phyloP scores from a whole-genome alignment of 1,140 invertebrate genomes.

The Choristoneura fumiferana region DNA sequence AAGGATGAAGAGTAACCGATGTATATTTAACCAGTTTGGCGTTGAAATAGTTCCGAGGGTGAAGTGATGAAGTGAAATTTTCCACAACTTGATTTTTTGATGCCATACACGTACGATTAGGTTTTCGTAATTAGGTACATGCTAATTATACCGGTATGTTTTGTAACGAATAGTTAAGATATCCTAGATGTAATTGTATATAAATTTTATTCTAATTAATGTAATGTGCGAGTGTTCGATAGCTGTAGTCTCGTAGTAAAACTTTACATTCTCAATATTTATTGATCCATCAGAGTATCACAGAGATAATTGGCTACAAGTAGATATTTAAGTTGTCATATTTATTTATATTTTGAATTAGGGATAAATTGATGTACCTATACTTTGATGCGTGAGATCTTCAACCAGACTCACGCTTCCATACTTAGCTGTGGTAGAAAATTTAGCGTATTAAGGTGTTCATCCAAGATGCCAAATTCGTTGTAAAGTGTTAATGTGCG shows the following conservation, averaged over 20 bases:
- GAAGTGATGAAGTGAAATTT: neutral
- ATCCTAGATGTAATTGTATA: slow-evolving; percentile 69
- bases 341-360: slow-evolving; percentile 14
- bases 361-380: no score
- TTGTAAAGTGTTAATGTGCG: slow-evolving; percentile 53
- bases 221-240: slow-evolving; percentile 76
- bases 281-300: slow-evolving; percentile 21
- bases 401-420: neutral
- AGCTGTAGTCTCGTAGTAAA: slow-evolving; percentile 68
- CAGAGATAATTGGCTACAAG: slow-evolving; percentile 9
- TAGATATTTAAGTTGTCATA: slow-evolving; percentile 10
- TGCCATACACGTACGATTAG: slow-evolving; percentile 51
- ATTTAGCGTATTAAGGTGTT: slow-evolving; percentile 46
- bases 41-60: slow-evolving; percentile 8
- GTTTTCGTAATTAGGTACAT: slow-evolving; percentile 45
- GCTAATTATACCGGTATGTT: slow-evolving; percentile 49
- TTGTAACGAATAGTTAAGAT: slow-evolving; percentile 48
- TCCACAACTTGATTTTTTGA: slow-evolving; percentile 30
- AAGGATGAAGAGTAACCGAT: slow-evolving; percentile 16
- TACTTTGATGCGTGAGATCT: neutral
- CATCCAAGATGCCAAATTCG: slow-evolving; percentile 73
- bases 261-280: slow-evolving; percentile 35
- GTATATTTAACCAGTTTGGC: slow-evolving; percentile 9
- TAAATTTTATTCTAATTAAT: slow-evolving; percentile 72
- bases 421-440: slow-evolving; percentile 8